Conservation (phyloP, 2,888 invertebrate species). For the Malthinus flaveolus region DNA sequence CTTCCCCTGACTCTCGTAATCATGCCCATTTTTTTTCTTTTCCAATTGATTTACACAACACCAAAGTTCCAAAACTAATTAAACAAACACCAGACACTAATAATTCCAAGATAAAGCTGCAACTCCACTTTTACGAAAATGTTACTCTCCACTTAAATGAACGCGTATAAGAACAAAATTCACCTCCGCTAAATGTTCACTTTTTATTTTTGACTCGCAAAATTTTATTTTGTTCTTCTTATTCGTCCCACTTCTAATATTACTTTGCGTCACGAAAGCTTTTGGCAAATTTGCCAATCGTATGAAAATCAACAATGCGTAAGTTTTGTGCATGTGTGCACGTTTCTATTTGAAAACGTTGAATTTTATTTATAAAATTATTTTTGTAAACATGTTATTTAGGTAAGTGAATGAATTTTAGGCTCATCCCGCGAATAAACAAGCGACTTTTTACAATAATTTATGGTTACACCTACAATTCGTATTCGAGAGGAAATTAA, state of each 20-base stretch:
- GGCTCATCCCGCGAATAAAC: background rate
- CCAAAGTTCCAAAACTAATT: slow-evolving; percentile 13
- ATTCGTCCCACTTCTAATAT: slow-evolving; percentile 31
- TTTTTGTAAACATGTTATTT: slow-evolving; percentile 5
- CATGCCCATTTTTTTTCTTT: slow-evolving; percentile 63
- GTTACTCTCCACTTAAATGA: background rate
- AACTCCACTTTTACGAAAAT: background rate
- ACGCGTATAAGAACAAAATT: slow-evolving; percentile 6
- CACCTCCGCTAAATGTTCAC: slow-evolving; percentile 20
- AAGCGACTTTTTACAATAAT: background rate
- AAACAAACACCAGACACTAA: background rate
- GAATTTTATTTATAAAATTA: slow-evolving; percentile 1
- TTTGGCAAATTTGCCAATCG: slow-evolving; percentile 31
- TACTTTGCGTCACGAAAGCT: slow-evolving; percentile 34
- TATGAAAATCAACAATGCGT: slow-evolving; percentile 18
- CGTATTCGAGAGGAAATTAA: too few relatives aligned
- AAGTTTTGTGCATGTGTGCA: slow-evolving; percentile 25
- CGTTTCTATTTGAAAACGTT: slow-evolving; percentile 11
- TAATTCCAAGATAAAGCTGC: too few relatives aligned
- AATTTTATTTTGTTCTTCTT: slow-evolving; percentile 25
- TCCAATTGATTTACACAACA: slow-evolving; percentile 3
- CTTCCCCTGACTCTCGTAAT: slow-evolving; percentile 71
- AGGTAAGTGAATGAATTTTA: too few relatives aligned
- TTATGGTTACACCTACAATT: background rate
- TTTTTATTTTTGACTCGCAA: slow-evolving; percentile 26